Evolutionary conservation across 2,888 invertebrate genomes (phyloP).

Genomic region (Smittia sp.): DNA sequence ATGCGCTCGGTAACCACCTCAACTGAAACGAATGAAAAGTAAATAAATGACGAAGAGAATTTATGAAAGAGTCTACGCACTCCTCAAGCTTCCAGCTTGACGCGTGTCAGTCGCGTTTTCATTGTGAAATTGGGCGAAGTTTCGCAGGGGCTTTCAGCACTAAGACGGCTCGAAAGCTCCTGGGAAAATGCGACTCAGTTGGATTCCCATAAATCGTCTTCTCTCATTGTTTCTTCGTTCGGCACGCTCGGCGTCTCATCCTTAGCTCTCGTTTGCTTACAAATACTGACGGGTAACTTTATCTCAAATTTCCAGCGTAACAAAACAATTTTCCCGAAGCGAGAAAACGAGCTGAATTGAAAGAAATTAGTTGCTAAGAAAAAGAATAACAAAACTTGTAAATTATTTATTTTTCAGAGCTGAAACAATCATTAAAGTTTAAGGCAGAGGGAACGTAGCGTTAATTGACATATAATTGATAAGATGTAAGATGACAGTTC

Average conservation of each 20-base stretch:
- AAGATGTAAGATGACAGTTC: background rate
- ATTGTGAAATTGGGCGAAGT: slow-evolving; percentile 1
- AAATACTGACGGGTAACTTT: background rate
- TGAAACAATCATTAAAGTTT: slow-evolving; percentile 39
- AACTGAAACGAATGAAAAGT: background rate
- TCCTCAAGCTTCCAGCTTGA: background rate
- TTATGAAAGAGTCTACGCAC: background rate
- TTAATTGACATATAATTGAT: background rate
- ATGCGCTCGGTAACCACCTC: background rate
- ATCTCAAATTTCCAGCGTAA: background rate
- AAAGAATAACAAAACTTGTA: slow-evolving; percentile 34
- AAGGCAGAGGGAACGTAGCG: background rate
- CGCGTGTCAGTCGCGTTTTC: background rate
- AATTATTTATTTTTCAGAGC: slow-evolving; percentile 33
- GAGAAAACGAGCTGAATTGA: background rate
- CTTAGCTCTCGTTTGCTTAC: no score
- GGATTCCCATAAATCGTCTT: background rate
- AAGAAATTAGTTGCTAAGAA: slow-evolving; percentile 14
- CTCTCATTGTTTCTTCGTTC: background rate
- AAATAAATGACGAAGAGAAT: background rate
- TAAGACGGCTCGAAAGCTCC: background rate
- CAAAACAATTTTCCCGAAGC: background rate
- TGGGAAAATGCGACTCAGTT: background rate
- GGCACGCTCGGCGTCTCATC: no score
- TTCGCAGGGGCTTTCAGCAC: background rate